Conservation (phyloP, 2,113 vertebrate genomes). For the Terrapene triunguis region DNA sequence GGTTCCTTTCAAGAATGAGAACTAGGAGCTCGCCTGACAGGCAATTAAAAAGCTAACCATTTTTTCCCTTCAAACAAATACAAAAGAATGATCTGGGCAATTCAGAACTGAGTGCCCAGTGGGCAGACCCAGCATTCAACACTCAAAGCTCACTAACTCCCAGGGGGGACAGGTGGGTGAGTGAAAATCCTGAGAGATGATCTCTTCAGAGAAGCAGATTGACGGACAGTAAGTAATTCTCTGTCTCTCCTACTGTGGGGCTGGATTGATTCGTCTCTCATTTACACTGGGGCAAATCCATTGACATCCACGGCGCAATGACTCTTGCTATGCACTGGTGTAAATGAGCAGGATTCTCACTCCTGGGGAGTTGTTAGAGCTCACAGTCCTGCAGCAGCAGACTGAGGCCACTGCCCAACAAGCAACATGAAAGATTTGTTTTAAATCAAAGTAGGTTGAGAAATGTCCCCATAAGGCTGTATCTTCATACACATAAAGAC, state of each 20-base stretch:
- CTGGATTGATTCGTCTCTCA: background rate
- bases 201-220: background rate
- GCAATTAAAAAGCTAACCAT: background rate
- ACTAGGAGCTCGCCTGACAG: background rate
- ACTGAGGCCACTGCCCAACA: background rate
- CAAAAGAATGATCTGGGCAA: background rate
- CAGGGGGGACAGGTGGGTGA: background rate
- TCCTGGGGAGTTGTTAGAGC: rapidly evolving
- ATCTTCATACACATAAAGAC: background rate
- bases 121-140: background rate
- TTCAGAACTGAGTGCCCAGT: background rate
- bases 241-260: background rate
- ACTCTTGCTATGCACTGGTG: background rate
- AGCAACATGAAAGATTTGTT: background rate
- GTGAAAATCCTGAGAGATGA: background rate
- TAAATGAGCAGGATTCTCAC: background rate
- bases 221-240: background rate
- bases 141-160: background rate
- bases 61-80: conserved; percentile 3
- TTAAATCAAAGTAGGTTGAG: background rate
- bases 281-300: background rate
- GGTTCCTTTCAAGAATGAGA: background rate
- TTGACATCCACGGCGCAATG: background rate
- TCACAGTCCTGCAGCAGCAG: background rate
- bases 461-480: background rate